phyloP scores from a whole-genome alignment of 2,113 vertebrate species.

The Pyxicephalus adspersus region DNA sequence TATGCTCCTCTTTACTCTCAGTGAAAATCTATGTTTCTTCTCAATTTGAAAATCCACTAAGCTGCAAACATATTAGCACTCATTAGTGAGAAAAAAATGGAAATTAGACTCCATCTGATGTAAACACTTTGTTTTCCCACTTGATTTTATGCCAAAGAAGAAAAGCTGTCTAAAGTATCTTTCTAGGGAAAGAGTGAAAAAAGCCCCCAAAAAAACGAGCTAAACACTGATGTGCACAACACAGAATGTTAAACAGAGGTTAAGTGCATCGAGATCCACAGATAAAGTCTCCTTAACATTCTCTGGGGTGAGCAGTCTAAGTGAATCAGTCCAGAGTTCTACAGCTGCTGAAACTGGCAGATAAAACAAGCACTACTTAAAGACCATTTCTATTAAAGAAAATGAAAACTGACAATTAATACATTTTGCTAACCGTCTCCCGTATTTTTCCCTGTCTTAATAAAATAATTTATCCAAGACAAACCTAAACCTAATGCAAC shows the following conservation, averaged over 20 bases:
- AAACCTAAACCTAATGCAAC: not conserved
- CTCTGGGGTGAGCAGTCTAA: conserved; percentile 54
- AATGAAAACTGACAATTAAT: conserved; percentile 43
- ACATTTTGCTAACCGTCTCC: conserved; percentile 27
- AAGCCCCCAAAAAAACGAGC: conserved; percentile 39
- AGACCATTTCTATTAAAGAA: conserved; percentile 42
- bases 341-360: conserved; percentile 44
- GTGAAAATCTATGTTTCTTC: not conserved
- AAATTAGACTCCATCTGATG: conserved; percentile 68
- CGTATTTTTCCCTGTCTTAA: not conserved
- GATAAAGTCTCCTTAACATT: conserved; percentile 53
- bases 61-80: conserved; percentile 65
- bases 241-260: conserved; percentile 50
- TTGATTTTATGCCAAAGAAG: conserved; percentile 61
- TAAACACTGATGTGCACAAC: conserved; percentile 53
- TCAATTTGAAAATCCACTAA: conserved; percentile 54
- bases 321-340: conserved; percentile 38
- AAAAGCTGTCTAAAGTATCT: conserved; percentile 57
- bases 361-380: conserved; percentile 23
- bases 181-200: conserved; percentile 47
- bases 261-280: conserved; percentile 57
- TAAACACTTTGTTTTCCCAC: conserved; percentile 61
- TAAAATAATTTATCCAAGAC: conserved; percentile 37
- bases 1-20: not conserved
- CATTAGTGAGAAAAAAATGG: conserved; percentile 64